Conservation (phyloP, 2,113 vertebrate species). For the Petrocephalus zakoni region DNA sequence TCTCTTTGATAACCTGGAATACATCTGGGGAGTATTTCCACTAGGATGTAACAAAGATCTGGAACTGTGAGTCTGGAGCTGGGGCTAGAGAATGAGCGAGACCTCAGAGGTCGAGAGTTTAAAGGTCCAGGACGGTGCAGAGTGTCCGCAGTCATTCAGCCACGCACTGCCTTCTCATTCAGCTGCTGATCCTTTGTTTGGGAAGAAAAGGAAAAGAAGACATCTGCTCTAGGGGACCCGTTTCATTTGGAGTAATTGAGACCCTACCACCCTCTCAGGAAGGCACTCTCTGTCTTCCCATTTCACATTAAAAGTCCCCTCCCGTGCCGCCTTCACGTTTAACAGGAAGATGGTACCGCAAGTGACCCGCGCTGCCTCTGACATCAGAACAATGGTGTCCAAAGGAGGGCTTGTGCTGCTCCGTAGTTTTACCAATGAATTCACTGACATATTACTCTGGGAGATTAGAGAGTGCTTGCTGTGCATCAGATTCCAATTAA, state of each 20-base stretch:
- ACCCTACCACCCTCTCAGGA: not conserved
- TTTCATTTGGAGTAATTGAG: not conserved
- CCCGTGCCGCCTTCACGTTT: not conserved
- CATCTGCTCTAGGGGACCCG: not conserved
- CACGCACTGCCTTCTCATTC: not conserved
- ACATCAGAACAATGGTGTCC: not conserved
- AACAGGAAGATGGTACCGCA: not conserved
- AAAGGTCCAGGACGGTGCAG: not conserved
- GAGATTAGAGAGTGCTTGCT: conserved; percentile 6
- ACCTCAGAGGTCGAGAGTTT: conserved; percentile 12
- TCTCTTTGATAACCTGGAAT: not conserved
- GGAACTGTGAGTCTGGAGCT: not conserved
- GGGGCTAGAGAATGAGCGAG: not conserved
- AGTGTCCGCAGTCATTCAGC: not conserved
- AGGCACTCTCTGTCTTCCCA: not conserved
- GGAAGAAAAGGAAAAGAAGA: not conserved
- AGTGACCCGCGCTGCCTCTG: not conserved
- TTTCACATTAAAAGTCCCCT: not conserved
- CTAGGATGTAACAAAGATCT: not conserved
- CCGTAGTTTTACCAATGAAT: not conserved
- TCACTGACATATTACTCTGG: not conserved
- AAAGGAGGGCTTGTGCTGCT: not conserved
- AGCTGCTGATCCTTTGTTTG: not conserved
- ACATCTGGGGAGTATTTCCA: not conserved
- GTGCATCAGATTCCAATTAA: conserved; percentile 16